Percentiles rank a stretch among this genome's conserved stretches.
Evolutionary conservation across 1,140 invertebrate genomes (phyloP).

Genomic region (Thaumetopoea pityocampa): DNA sequence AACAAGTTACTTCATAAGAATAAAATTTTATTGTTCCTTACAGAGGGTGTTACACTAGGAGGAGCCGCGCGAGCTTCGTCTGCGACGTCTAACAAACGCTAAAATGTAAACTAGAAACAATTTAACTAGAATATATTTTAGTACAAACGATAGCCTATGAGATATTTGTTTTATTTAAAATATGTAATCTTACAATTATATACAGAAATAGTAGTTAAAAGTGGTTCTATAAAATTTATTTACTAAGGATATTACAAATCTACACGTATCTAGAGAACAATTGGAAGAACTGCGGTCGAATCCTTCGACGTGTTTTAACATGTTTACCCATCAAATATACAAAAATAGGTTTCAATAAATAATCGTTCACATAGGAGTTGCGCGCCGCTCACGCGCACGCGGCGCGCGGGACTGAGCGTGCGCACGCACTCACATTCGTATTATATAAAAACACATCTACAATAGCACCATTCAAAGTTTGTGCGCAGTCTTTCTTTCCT

Average conservation of each 20-base stretch:
- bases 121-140: conserved; percentile 44
- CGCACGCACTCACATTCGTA: too few relatives aligned
- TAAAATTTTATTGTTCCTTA: conserved; percentile 70
- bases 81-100: conserved; percentile 40
- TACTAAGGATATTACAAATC: conserved; percentile 41
- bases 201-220: conserved; percentile 56
- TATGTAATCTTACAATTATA: conserved; percentile 65
- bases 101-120: conserved; percentile 33
- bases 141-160: conserved; percentile 64
- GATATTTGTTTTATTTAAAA: conserved; percentile 52
- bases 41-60: conserved; percentile 71
- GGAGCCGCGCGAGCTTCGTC: conserved; percentile 61
- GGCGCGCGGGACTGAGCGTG: too few relatives aligned
- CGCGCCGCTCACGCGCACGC: too few relatives aligned
- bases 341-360: conserved; percentile 72
- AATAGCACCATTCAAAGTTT: too few relatives aligned
- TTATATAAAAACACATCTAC: conserved; percentile 24
- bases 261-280: conserved; percentile 59
- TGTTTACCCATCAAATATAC: conserved; percentile 54
- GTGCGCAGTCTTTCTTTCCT: too few relatives aligned
- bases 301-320: conserved; percentile 16
- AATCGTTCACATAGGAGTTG: conserved; percentile 66
- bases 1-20: conserved; percentile 24
- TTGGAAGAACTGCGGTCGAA: conserved; percentile 54
- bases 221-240: conserved; percentile 30